Evolutionary conservation across 2,113 vertebrate genomes (phyloP).

Genomic region (Colistium nudipinnis): DNA sequence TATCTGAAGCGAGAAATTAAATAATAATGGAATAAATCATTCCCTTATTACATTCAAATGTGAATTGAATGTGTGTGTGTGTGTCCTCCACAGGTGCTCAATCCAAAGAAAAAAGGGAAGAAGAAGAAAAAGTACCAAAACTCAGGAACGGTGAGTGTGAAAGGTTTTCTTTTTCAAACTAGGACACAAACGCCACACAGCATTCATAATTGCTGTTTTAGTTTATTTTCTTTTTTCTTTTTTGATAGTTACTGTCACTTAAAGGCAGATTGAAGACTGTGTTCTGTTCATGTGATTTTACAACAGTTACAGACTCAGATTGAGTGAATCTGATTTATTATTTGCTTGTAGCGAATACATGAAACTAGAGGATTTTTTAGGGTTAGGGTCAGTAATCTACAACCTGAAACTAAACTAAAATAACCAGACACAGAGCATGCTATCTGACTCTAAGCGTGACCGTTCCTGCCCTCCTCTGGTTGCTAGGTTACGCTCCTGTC

Average conservation of each 20-base stretch:
- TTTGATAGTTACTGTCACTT: no score
- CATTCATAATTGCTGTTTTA: no score
- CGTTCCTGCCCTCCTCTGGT: not conserved
- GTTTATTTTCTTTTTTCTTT: no score
- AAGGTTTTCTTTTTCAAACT: not conserved
- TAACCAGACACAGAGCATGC: not conserved
- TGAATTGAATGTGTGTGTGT: no score
- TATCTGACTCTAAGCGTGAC: not conserved
- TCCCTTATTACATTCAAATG: no score
- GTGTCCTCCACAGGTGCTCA: conserved; percentile 88
- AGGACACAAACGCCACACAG: not conserved
- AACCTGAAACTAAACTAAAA: not conserved
- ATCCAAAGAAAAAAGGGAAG: conserved; percentile 95
- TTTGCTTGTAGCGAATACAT: no score
- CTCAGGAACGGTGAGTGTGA: conserved; percentile 94
- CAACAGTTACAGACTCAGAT: no score
- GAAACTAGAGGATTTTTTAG: no score
- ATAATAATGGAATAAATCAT: not conserved
- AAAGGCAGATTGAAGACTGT: no score
- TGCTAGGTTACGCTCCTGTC: conserved; percentile 95
- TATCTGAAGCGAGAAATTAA: not conserved
- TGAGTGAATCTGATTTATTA: no score
- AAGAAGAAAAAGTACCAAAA: conserved; percentile 99
- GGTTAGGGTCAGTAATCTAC: no score
- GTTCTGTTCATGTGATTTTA: no score